Evolutionary conservation across 2,113 vertebrate species (phyloP).

Genomic region (Atractosteus spatula): DNA sequence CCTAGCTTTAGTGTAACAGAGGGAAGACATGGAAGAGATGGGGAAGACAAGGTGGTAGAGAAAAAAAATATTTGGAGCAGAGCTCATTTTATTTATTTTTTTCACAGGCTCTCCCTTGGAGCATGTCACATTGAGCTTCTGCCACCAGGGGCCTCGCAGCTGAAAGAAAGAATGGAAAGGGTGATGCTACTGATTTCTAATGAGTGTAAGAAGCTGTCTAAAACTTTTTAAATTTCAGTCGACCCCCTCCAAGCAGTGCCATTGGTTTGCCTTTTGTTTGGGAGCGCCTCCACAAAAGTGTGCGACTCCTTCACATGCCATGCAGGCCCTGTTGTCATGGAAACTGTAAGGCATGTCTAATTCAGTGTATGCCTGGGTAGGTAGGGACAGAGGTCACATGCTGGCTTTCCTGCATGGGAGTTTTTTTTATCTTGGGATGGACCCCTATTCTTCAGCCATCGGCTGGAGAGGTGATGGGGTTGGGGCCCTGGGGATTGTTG

Average conservation of each 20-base stretch:
- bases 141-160: background rate
- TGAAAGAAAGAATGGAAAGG: constrained; percentile 3
- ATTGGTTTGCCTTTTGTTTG: background rate
- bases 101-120: background rate
- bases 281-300: background rate
- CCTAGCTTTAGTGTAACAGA: constrained; percentile 18
- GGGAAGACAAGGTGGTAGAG: constrained; percentile 41
- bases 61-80: constrained; percentile 6
- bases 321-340: background rate
- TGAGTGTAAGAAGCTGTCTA: background rate
- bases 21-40: constrained; percentile 40
- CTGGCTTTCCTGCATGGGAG: background rate
- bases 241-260: background rate
- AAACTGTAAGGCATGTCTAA: constrained; percentile 1
- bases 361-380: constrained; percentile 1
- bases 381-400: constrained; percentile 7
- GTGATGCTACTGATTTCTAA: background rate
- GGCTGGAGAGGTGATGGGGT: background rate
- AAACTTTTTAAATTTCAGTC: background rate
- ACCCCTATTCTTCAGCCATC: background rate
- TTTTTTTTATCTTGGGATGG: background rate
- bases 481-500: background rate
- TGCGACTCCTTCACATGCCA: background rate
- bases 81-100: constrained; percentile 1
- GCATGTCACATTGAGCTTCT: background rate